phyloP scores from a whole-genome alignment of 2,113 vertebrate genomes.

The Progne subis region DNA sequence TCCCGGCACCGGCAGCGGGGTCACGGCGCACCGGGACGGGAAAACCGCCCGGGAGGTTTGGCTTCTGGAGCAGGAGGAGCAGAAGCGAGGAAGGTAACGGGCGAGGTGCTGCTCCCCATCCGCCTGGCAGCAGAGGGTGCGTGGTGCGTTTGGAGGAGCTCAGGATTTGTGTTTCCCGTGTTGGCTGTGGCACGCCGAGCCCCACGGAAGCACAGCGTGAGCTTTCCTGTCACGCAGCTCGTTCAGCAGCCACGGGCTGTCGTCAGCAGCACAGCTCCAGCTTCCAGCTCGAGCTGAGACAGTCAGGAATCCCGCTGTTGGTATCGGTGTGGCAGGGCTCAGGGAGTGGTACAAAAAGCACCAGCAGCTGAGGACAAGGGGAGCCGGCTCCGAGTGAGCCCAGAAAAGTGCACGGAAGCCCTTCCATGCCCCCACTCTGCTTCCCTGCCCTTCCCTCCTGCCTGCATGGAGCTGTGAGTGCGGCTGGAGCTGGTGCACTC shows the following conservation, averaged over 20 bases:
- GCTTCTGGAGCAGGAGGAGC: not conserved
- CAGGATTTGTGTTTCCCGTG: fast-evolving
- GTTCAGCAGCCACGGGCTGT: not conserved
- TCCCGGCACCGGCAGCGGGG: not conserved
- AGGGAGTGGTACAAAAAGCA: not conserved
- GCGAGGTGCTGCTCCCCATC: not conserved
- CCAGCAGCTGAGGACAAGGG: not conserved
- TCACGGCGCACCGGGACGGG: fast-evolving
- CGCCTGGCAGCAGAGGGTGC: not conserved
- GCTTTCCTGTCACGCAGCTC: not conserved
- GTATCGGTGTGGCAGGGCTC: not conserved
- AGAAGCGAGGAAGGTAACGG: not conserved
- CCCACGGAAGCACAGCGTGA: not conserved
- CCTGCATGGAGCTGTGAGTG: not conserved
- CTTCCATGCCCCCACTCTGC: not conserved
- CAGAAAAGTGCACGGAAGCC: not conserved
- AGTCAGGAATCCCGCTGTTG: not conserved
- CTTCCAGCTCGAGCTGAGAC: not conserved
- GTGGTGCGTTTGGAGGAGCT: not conserved
- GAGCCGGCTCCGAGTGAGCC: not conserved
- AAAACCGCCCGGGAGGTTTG: fast-evolving
- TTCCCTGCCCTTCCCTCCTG: not conserved
- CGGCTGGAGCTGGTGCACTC: not conserved
- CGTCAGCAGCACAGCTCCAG: not conserved
- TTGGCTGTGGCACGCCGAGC: not conserved